Percentiles rank a stretch among this genome's conserved stretches.
Conservation (phyloP, 2,797 vertebrate genomes). For the Loriculus beryllinus region DNA sequence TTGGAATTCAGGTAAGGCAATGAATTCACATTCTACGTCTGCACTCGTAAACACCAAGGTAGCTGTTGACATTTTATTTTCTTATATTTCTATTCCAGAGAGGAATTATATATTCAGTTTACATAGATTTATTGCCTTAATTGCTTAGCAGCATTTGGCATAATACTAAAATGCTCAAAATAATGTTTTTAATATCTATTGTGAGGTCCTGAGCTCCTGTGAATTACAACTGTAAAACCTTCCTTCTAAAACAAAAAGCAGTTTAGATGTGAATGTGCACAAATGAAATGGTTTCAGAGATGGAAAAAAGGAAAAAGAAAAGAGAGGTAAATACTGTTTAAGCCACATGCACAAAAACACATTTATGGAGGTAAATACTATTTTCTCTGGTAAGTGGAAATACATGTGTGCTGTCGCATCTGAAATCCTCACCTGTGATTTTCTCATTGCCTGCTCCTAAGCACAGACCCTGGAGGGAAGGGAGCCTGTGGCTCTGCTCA, state of each 20-base stretch:
- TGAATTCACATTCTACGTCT: neutral
- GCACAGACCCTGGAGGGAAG: neutral
- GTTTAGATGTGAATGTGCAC: neutral
- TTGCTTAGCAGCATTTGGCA: conserved; percentile 1
- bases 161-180: conserved; percentile 1
- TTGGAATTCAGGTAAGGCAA: neutral
- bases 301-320: neutral
- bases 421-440: neutral
- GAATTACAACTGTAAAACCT: neutral
- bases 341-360: neutral
- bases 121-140: conserved; percentile 26
- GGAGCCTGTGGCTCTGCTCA: neutral
- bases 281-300: neutral
- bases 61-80: conserved; percentile 41
- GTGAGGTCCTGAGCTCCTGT: neutral
- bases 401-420: neutral
- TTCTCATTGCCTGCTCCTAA: neutral
- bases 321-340: neutral
- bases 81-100: neutral
- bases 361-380: neutral
- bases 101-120: neutral
- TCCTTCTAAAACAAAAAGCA: neutral
- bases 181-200: neutral
- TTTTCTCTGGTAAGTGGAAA: neutral
- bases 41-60: conserved; percentile 16